A percentile compares a stretch with the other conserved stretches of the same genome.
Conservation (phyloP, 1,140 invertebrate species). For the Pantala flavescens region DNA sequence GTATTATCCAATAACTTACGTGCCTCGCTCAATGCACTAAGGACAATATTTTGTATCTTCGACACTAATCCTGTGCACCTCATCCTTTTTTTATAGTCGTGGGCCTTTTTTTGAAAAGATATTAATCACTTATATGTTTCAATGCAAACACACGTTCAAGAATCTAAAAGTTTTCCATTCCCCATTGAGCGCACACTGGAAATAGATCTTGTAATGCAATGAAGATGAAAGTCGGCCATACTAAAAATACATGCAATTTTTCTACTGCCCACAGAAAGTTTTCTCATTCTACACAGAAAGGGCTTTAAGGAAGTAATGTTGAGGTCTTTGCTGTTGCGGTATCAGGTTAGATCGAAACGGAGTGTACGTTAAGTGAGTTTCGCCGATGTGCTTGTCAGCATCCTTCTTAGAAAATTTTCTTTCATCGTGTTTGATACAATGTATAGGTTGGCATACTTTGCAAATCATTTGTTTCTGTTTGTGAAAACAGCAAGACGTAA, state of each 20-base stretch:
- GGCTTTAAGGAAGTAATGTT: not conserved
- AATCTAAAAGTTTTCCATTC: too few relatives aligned
- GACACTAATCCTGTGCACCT: not conserved
- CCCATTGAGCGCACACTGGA: too few relatives aligned
- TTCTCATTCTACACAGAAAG: conserved; percentile 6
- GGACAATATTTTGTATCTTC: not conserved
- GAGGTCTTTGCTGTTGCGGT: not conserved
- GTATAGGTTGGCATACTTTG: not conserved
- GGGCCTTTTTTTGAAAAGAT: not conserved
- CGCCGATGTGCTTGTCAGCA: not conserved
- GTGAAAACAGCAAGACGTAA: not conserved
- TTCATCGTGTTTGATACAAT: not conserved
- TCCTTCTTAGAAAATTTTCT: not conserved
- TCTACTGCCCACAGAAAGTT: not conserved
- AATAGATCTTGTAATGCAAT: not conserved
- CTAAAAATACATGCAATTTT: not conserved
- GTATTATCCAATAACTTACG: not conserved
- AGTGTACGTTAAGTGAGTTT: not conserved
- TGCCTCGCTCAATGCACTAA: not conserved
- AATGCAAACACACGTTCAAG: too few relatives aligned
- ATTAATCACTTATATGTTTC: not conserved
- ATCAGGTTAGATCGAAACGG: not conserved
- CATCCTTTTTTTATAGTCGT: not conserved
- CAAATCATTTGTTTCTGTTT: not conserved
- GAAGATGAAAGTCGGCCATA: conserved; percentile 1